phyloP scores from a whole-genome alignment of 2,797 vertebrate species.

The Anableps anableps region DNA sequence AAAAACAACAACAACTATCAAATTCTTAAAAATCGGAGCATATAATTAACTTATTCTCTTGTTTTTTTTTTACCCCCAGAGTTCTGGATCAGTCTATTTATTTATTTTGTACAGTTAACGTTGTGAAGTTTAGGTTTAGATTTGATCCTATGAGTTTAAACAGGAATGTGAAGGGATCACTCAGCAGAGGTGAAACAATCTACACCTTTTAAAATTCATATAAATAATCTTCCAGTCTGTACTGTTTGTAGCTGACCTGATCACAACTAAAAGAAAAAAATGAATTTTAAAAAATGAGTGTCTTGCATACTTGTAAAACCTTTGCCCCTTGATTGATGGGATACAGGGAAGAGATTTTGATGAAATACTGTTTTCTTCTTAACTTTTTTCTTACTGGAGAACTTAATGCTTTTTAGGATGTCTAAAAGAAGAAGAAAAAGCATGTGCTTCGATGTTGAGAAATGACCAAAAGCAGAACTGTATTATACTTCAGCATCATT shows the following conservation, averaged over 20 bases:
- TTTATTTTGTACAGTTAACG: background rate
- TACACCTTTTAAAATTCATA: background rate
- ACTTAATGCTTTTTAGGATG: background rate
- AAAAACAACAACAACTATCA: background rate
- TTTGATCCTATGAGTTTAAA: background rate
- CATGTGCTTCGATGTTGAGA: background rate
- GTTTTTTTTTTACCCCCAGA: background rate
- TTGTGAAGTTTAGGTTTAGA: background rate
- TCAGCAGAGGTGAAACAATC: background rate
- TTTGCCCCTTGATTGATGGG: accelerated
- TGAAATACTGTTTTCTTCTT: background rate
- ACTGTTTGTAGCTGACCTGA: background rate
- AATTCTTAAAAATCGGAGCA: background rate
- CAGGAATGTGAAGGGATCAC: background rate
- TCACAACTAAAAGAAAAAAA: background rate
- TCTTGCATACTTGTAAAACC: background rate
- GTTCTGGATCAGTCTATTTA: background rate
- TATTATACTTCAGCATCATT: no score
- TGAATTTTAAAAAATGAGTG: background rate
- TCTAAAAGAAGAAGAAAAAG: slow-evolving; percentile 5
- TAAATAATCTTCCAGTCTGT: background rate
- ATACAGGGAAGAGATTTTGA: background rate
- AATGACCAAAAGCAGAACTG: background rate
- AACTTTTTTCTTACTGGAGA: background rate
- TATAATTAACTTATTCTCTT: background rate